Evolutionary conservation across 2,797 vertebrate genomes (phyloP), one percentile per base, ranked within the genome.

Genomic region (Salmo trutta): DNA sequence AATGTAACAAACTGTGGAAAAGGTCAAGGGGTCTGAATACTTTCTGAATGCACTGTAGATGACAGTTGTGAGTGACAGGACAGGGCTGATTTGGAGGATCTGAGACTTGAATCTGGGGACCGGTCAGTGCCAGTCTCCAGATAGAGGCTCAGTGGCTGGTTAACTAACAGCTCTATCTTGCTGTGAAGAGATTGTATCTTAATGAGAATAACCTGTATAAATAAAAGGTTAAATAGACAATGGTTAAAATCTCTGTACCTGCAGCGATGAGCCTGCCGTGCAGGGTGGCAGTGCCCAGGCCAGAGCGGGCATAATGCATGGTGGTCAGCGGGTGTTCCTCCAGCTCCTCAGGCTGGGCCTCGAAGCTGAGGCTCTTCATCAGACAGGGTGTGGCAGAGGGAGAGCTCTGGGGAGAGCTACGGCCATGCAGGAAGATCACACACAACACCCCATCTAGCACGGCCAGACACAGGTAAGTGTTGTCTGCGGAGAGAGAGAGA

Each of bases 381-480:
- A 99, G 91, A 80, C 97, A 96, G 1, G 98, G 98, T 0, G 98
- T 99, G 89, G 96, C 95, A 0, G 95, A 95, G 64, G 98, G 98
- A 5, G 98, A 99, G 73, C 94, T 96, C 93, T 98, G 96, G 0
- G 98, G 98, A 90, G 96, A 99, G 91, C 93, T 97, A 66, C 97
- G 96, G n/a, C 97, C 96, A 0, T 99, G 98, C 87, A 99, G 91
- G 88, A 98, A 98, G 91, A 99, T 98, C 75, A 99, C 97, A 31
- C 97, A 97, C 89, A 99, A 94, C 88, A 96, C 88, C 0, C 97
- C 92, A 2, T 99, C 97, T 94, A 99, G 92, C 86, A 99, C 97
- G 17, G 98, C 98, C 81, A 99, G 95, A 91, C 98, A 99, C 88
- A 99, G 91, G 92, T 99, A 97, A 67, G 96, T 97, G 90, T 96